A percentile compares a stretch with the other conserved stretches of the same genome.
Evolutionary conservation across 2,113 vertebrate genomes (phyloP).

Genomic region (Salvelinus namaycush): DNA sequence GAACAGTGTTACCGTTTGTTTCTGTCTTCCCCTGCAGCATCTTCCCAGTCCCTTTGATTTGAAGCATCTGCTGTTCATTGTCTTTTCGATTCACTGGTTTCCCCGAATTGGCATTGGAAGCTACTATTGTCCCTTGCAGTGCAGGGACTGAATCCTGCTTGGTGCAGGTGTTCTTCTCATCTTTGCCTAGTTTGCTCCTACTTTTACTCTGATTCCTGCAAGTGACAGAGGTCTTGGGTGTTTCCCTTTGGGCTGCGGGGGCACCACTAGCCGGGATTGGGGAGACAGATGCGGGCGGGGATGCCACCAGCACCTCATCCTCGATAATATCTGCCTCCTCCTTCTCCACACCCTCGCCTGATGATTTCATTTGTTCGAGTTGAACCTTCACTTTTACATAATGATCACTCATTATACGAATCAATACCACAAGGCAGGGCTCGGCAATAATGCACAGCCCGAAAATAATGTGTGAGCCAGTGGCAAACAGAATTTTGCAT

Average conservation of each 20-base stretch:
- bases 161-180: constrained; percentile 36
- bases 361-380: constrained; percentile 58
- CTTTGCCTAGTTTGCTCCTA: constrained; percentile 36
- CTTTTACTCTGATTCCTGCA: constrained; percentile 57
- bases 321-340: constrained; percentile 35
- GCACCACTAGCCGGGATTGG: constrained; percentile 34
- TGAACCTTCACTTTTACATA: constrained; percentile 62
- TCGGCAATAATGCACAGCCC: constrained; percentile 28
- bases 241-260: constrained; percentile 25
- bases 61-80: constrained; percentile 39
- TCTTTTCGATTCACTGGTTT: constrained; percentile 39
- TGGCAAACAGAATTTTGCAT: constrained; percentile 25
- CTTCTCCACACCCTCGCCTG: constrained; percentile 38
- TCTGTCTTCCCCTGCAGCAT: constrained; percentile 59
- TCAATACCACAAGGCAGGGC: constrained; percentile 30
- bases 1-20: constrained; percentile 59
- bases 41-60: constrained; percentile 57
- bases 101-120: neutral
- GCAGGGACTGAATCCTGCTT: constrained; percentile 38
- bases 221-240: constrained; percentile 21
- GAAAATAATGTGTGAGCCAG: constrained; percentile 49
- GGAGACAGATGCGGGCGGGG: constrained; percentile 43
- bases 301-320: constrained; percentile 29
- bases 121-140: constrained; percentile 30
- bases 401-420: constrained; percentile 66